These are phyloP conservation scores for Amphiduros pacificus DNA, from an alignment of 2,888 invertebrate species.

Conservation along the genomic window DNA sequence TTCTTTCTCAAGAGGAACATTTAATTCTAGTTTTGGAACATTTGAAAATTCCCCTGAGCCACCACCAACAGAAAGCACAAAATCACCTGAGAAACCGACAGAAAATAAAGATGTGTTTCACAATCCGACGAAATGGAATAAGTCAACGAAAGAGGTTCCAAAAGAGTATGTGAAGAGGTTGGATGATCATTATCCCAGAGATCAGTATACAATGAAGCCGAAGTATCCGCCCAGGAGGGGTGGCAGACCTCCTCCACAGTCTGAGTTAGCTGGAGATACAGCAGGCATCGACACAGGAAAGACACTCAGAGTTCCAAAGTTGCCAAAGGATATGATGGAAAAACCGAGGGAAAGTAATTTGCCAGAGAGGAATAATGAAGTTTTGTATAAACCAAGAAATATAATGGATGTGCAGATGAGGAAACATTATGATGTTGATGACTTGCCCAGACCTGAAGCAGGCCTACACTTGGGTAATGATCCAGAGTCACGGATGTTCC, in stretches of 20 bases:
- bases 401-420: conserved; percentile 50
- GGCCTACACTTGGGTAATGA: conserved; percentile 36
- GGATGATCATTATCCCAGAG: conserved; percentile 53
- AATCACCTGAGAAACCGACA: background rate
- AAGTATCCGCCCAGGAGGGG: conserved; percentile 16
- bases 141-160: conserved; percentile 40
- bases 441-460: conserved; percentile 40
- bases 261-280: too few relatives aligned
- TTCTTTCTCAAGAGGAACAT: conserved; percentile 1
- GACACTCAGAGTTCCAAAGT: conserved; percentile 37
- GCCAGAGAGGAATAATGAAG: conserved; percentile 35
- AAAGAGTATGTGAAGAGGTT: conserved; percentile 44
- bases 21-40: background rate
- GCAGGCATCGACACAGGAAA: background rate
- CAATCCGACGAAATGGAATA: conserved; percentile 43
- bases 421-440: conserved; percentile 43
- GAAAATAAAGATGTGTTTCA: conserved; percentile 8
- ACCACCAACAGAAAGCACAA: too few relatives aligned
- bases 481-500: conserved; percentile 19
- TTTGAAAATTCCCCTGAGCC: background rate
- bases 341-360: conserved; percentile 27
- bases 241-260: background rate
- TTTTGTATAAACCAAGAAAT: conserved; percentile 50
- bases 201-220: conserved; percentile 53
- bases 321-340: conserved; percentile 43